These are phyloP conservation scores for Anhinga anhinga DNA, from an alignment of 2,113 vertebrate species.

Conservation along the genomic window DNA sequence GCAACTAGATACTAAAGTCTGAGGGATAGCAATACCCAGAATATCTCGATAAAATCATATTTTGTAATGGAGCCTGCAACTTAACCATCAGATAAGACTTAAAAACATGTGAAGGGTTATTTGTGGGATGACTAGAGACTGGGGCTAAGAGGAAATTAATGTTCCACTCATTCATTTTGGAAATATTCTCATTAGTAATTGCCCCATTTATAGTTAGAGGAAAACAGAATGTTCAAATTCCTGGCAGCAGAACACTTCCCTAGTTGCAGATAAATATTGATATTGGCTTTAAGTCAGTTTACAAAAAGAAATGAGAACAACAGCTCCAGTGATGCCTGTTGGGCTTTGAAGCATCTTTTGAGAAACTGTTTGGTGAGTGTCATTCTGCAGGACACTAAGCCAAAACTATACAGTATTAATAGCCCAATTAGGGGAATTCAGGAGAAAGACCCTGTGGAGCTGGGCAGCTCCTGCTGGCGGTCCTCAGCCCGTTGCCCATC, in stretches of 20 bases:
- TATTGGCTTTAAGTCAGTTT: conserved; percentile 64
- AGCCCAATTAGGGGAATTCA: background rate
- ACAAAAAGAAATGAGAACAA: conserved; percentile 46
- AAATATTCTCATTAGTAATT: conserved; percentile 57
- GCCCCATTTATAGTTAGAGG: conserved; percentile 44
- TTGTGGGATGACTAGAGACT: background rate
- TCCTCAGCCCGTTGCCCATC: background rate
- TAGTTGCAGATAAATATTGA: conserved; percentile 69
- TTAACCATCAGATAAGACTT: background rate
- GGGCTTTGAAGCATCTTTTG: conserved; percentile 21
- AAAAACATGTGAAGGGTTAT: background rate
- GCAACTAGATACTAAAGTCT: background rate
- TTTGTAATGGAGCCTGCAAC: background rate
- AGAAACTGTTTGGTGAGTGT: background rate
- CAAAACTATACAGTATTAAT: background rate
- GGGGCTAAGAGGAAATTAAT: conserved; percentile 24
- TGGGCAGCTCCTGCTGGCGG: background rate
- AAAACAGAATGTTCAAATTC: conserved; percentile 57
- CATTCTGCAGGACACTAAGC: background rate
- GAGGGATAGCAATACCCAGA: background rate
- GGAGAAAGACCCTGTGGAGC: background rate
- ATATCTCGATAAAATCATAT: background rate
- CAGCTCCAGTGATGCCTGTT: conserved; percentile 20
- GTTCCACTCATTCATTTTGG: conserved; percentile 63
- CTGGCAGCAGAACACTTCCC: conserved; percentile 59